Conservation (phyloP, 2,888 invertebrate species). For the Xiphydria camelus region DNA sequence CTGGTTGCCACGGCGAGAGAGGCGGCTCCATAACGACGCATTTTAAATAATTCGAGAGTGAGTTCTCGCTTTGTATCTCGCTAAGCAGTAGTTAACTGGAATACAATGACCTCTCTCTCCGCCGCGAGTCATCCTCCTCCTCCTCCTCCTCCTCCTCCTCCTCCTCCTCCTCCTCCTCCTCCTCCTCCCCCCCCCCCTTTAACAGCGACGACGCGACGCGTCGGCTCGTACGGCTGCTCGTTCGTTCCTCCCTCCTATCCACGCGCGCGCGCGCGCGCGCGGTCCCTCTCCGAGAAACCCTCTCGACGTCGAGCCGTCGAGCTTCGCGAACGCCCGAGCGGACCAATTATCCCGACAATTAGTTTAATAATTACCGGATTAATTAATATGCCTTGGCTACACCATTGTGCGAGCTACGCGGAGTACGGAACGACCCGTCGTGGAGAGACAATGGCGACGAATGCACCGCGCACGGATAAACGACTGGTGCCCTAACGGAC, state of each 20-base stretch:
- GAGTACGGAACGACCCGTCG: neutral
- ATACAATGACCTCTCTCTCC: no score
- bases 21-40: constrained; percentile 34
- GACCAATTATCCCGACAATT: constrained; percentile 48
- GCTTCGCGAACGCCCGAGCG: no score
- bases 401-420: constrained; percentile 1
- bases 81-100: constrained; percentile 34
- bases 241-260: neutral
- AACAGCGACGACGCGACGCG: constrained; percentile 6
- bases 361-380: constrained; percentile 45
- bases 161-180: neutral
- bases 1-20: constrained; percentile 22
- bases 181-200: neutral
- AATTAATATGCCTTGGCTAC: constrained; percentile 36
- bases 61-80: constrained; percentile 23
- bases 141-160: neutral
- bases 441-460: constrained; percentile 23
- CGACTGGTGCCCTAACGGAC: neutral
- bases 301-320: no score
- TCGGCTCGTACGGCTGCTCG: neutral
- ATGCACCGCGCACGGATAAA: neutral
- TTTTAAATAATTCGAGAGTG: constrained; percentile 43
- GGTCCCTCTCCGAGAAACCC: no score
- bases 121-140: no score
- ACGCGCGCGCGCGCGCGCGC: no score